Percentiles rank a stretch among this genome's conserved stretches.
phyloP scores from a whole-genome alignment of 2,888 invertebrate species.

The Phlogophora meticulosa region DNA sequence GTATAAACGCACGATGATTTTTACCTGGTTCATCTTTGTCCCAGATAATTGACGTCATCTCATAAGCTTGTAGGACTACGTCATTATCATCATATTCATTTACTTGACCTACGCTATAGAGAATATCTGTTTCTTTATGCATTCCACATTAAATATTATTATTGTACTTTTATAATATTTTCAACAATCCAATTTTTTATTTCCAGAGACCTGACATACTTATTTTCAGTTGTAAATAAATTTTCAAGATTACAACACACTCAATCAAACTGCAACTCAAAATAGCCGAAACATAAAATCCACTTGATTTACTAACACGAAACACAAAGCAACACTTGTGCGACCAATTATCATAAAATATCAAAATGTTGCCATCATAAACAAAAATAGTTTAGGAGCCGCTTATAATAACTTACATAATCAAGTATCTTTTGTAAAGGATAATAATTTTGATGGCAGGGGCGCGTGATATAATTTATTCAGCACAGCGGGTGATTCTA shows the following conservation, averaged over 20 bases:
- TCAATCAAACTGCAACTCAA: not conserved
- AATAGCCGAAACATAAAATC: conserved; percentile 35
- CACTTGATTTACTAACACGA: conserved; percentile 32
- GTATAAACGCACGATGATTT: too few species aligned
- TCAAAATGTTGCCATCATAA: conserved; percentile 67
- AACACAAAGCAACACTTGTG: conserved; percentile 73
- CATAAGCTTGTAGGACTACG: too few species aligned
- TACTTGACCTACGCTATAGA: too few species aligned
- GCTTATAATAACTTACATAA: conserved; percentile 81
- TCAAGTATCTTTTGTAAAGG: conserved; percentile 85
- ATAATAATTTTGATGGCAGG: conserved; percentile 82
- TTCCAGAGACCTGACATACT: too few species aligned
- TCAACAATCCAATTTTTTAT: too few species aligned
- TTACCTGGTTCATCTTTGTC: too few species aligned
- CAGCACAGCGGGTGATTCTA: conserved; percentile 86
- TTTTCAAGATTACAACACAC: not conserved
- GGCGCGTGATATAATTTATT: conserved; percentile 85
- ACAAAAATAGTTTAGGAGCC: conserved; percentile 72
- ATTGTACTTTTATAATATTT: too few species aligned
- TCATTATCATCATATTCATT: too few species aligned
- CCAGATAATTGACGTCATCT: too few species aligned
- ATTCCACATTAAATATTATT: too few species aligned
- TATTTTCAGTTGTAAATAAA: too few species aligned
- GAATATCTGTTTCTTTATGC: too few species aligned
- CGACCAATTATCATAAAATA: conserved; percentile 79